phyloP scores from a whole-genome alignment of 2,888 invertebrate genomes.

The Lamproptera curius region DNA sequence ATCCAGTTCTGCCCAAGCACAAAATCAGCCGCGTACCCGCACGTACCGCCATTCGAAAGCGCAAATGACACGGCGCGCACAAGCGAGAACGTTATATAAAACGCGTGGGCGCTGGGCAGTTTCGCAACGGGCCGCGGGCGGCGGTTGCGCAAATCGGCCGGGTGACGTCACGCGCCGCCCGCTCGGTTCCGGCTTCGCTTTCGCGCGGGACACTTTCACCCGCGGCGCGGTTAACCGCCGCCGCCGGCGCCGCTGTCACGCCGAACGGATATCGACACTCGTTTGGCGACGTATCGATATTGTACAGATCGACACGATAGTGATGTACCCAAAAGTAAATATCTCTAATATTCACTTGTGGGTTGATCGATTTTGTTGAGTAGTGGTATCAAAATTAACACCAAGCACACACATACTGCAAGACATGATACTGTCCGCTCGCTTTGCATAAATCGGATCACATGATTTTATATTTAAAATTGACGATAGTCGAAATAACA shows the following conservation, averaged over 20 bases:
- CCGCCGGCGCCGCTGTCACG: slow-evolving; percentile 29
- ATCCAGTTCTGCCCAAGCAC: too few species aligned
- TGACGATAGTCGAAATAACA: too few species aligned
- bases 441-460: too few species aligned
- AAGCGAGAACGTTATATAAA: slow-evolving; percentile 16
- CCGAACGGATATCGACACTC: slow-evolving; percentile 27
- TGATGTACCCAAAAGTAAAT: too few species aligned
- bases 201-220: slow-evolving; percentile 74
- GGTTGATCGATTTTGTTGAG: too few species aligned
- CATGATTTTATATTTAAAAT: too few species aligned
- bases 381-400: too few species aligned
- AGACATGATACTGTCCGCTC: too few species aligned
- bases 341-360: too few species aligned
- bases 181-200: slow-evolving; percentile 73
- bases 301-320: slow-evolving; percentile 27
- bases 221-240: slow-evolving; percentile 38
- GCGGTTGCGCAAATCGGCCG: slow-evolving; percentile 66
- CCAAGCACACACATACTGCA: too few species aligned
- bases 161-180: slow-evolving; percentile 62
- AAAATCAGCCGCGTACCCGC: too few species aligned
- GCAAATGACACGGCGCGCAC: not conserved
- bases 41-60: too few species aligned
- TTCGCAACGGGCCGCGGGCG: slow-evolving; percentile 55
- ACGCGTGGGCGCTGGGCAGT: slow-evolving; percentile 39
- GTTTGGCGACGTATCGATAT: slow-evolving; percentile 36